A percentile compares a stretch with the other conserved stretches of the same genome.
Evolutionary conservation across 2,797 vertebrate species (phyloP).

Genomic region (Myotis findleyi): DNA sequence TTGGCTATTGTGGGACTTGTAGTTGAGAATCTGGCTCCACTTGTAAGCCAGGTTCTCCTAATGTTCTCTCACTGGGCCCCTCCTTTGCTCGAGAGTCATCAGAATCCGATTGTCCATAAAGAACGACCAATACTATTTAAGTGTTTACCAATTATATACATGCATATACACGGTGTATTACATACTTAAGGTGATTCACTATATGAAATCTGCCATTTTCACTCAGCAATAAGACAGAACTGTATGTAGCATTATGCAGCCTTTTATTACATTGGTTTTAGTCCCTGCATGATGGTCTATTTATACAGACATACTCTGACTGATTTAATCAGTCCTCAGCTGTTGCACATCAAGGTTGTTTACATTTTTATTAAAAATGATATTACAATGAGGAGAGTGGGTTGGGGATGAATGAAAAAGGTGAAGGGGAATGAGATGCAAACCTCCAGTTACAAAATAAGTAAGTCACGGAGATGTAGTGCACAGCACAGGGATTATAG

Average conservation of each 20-base stretch:
- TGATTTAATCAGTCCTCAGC: background rate
- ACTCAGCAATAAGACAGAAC: background rate
- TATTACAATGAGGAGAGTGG: background rate
- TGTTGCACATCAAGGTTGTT: background rate
- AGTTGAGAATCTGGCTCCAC: background rate
- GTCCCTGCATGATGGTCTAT: background rate
- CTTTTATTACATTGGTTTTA: background rate
- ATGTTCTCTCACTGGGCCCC: background rate
- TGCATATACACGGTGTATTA: background rate
- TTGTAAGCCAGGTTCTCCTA: background rate
- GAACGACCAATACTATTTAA: background rate
- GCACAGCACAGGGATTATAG: background rate
- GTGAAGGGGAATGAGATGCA: background rate
- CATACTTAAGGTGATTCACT: background rate
- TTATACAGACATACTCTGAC: background rate
- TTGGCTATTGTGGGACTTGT: background rate
- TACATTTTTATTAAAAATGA: slow-evolving; percentile 33
- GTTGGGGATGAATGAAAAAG: background rate
- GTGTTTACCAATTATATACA: background rate
- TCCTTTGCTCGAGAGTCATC: background rate
- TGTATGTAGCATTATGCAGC: background rate
- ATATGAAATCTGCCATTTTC: background rate
- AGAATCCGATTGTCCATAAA: background rate
- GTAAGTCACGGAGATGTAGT: background rate
- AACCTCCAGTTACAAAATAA: background rate